Percentiles rank a stretch among this genome's conserved stretches.
These are phyloP conservation scores for Hippocampus zosterae DNA, from an alignment of 2,113 vertebrate genomes.

Conservation along the genomic window DNA sequence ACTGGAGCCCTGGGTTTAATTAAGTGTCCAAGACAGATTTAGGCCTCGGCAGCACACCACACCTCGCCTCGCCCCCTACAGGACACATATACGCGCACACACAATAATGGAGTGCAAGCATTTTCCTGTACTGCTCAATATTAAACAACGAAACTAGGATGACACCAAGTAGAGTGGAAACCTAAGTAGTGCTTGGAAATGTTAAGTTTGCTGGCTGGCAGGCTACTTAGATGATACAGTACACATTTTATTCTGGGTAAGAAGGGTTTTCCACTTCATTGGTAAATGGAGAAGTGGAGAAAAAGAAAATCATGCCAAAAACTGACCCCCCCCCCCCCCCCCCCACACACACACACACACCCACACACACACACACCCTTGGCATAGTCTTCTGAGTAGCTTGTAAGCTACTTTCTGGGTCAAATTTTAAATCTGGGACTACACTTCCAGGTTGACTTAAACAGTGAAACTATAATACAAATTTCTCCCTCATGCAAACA, in stretches of 20 bases:
- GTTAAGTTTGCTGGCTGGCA: not conserved
- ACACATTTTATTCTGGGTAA: too few relatives aligned
- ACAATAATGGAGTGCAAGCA: constrained; percentile 12
- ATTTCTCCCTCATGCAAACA: too few relatives aligned
- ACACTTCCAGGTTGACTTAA: too few relatives aligned
- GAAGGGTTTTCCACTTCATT: too few relatives aligned
- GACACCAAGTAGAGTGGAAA: not conserved
- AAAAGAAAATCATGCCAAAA: too few relatives aligned
- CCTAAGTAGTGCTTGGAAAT: not conserved
- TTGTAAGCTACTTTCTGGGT: not conserved
- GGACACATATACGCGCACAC: constrained; percentile 13
- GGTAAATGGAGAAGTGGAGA: too few relatives aligned
- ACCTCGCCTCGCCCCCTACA: constrained; percentile 25
- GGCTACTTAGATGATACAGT: not conserved
- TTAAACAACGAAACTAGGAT: not conserved
- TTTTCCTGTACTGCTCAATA: not conserved
- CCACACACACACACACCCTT: too few relatives aligned
- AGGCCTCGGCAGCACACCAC: constrained; percentile 39
- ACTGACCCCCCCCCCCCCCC: too few relatives aligned
- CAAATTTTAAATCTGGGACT: too few relatives aligned
- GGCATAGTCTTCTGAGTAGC: too few relatives aligned
- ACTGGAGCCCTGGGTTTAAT: constrained; percentile 68
- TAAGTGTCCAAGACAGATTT: constrained; percentile 64
- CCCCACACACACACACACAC: too few relatives aligned
- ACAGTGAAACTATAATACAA: too few relatives aligned